Evolutionary conservation across 2,888 invertebrate species (phyloP).

Genomic region (Heteropelma amictum): DNA sequence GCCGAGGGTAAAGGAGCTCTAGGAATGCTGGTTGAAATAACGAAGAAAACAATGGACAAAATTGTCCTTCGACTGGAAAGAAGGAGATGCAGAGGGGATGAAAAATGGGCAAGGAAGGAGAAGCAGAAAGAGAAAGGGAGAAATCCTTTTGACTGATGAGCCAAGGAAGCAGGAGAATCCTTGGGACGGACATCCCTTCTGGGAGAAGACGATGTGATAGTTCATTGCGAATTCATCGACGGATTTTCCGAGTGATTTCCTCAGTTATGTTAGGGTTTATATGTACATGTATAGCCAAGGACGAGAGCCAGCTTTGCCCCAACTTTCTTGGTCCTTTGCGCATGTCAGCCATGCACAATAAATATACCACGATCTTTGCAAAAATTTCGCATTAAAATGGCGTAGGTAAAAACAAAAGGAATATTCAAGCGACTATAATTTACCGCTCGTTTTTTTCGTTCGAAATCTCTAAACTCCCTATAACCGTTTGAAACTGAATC

Average conservation of each 20-base stretch:
- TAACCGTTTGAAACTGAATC: no score
- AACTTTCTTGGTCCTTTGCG: background rate
- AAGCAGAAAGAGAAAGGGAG: background rate
- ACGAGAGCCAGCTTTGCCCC: slow-evolving; percentile 12
- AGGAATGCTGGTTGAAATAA: slow-evolving; percentile 12
- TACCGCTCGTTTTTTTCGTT: no score
- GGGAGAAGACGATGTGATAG: slow-evolving; percentile 38
- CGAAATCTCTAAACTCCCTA: no score
- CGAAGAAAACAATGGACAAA: slow-evolving; percentile 40
- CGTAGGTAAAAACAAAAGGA: no score
- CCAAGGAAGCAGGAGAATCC: slow-evolving; percentile 42
- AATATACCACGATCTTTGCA: no score
- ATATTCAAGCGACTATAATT: no score
- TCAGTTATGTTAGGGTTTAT: slow-evolving; percentile 63
- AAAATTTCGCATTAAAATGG: no score
- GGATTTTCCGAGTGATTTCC: slow-evolving; percentile 72
- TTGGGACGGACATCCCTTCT: slow-evolving; percentile 56
- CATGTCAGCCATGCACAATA: no score
- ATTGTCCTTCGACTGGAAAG: background rate
- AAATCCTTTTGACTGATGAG: slow-evolving; percentile 47
- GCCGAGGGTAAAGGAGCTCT: slow-evolving; percentile 8
- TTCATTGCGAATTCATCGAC: slow-evolving; percentile 70
- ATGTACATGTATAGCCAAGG: slow-evolving; percentile 59
- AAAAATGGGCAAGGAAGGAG: background rate
- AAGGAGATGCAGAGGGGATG: background rate